Conservation (phyloP, 2,888 invertebrate genomes). For the Allacma fusca region DNA sequence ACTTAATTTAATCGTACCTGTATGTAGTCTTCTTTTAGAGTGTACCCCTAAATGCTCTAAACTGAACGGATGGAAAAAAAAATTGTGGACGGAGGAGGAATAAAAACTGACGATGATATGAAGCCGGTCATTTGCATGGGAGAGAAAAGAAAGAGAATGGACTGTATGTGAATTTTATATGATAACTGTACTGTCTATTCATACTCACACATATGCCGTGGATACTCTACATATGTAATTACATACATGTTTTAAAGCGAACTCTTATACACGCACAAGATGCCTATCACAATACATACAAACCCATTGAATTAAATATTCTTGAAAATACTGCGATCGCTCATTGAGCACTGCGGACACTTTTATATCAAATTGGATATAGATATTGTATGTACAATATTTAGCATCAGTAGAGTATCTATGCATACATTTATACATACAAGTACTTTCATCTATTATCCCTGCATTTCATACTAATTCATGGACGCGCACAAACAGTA, state of each 20-base stretch:
- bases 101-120: too few relatives aligned
- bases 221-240: not conserved
- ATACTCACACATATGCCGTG: too few relatives aligned
- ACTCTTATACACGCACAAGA: not conserved
- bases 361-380: too few relatives aligned
- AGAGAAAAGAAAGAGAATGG: not conserved
- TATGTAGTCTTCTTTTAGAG: not conserved
- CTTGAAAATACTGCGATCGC: not conserved
- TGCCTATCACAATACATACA: not conserved
- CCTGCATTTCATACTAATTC: not conserved
- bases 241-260: not conserved
- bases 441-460: not conserved
- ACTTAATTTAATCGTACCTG: not conserved
- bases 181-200: too few relatives aligned
- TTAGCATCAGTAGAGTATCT: too few relatives aligned
- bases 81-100: not conserved
- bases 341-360: too few relatives aligned
- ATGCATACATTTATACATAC: not conserved
- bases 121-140: slow-evolving; percentile 13
- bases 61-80: not conserved
- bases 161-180: too few relatives aligned
- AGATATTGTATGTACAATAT: too few relatives aligned
- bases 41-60: too few relatives aligned
- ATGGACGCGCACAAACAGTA: not conserved
- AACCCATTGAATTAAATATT: not conserved